phyloP scores from a whole-genome alignment of 2,113 vertebrate species.

The Leucoraja erinaceus region DNA sequence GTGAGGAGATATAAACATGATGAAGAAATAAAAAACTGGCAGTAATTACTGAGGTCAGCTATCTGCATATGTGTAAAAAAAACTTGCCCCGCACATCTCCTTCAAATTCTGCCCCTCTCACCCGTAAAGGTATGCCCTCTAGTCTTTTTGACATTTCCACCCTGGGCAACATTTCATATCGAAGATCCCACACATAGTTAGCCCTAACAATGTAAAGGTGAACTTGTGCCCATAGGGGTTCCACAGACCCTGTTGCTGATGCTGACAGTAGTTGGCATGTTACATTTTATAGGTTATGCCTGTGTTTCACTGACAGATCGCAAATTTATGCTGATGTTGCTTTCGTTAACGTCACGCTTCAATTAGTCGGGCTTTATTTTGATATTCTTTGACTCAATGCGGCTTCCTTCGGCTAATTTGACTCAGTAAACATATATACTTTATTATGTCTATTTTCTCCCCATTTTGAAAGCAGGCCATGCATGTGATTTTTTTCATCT shows the following conservation, averaged over 20 bases:
- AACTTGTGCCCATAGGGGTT: neutral
- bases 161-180: too few relatives aligned
- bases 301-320: slow-evolving; percentile 3
- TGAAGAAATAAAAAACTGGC: slow-evolving; percentile 30
- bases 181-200: too few relatives aligned
- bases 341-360: neutral
- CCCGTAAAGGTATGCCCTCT: too few relatives aligned
- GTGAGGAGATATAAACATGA: neutral
- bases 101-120: too few relatives aligned
- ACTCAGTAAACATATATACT: slow-evolving; percentile 12
- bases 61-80: neutral
- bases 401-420: slow-evolving; percentile 24
- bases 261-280: neutral
- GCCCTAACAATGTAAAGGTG: too few relatives aligned
- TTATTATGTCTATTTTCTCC: slow-evolving; percentile 24
- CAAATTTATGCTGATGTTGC: slow-evolving; percentile 14
- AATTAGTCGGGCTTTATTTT: slow-evolving; percentile 14
- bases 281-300: neutral
- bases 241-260: neutral
- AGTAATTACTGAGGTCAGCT: neutral
- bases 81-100: too few relatives aligned
- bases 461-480: slow-evolving; percentile 7
- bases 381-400: slow-evolving; percentile 32
- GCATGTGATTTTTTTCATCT: neutral
- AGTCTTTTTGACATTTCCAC: too few relatives aligned